Evolutionary conservation across 2,797 vertebrate species (phyloP), one percentile per base, ranked within the genome.

Genomic region (Myotis findleyi): DNA sequence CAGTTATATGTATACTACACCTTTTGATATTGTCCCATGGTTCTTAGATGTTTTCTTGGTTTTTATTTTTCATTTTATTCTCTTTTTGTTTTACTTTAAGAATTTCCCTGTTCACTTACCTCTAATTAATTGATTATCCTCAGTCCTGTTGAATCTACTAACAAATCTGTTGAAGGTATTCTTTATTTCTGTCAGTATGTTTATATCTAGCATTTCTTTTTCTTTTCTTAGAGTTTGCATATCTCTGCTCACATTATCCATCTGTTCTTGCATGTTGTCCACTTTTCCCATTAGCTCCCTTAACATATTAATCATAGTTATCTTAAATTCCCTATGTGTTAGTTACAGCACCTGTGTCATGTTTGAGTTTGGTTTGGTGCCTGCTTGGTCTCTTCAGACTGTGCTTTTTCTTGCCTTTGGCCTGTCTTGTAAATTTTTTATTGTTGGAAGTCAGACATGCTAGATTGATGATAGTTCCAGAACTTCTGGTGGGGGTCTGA

Each of bases 1-100:
- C 81, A 47, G 0, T 47, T 57, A 47, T 3, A 25, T 0, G 6
- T 14, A 13, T 17, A 30, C 4, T 47, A 7, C 2, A 47, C 38
- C 13, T 41, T 75, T 30, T 1, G 6, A 23, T 33, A 33, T 36
- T 47, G 57, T 49, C 1, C 11, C 18, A 1, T 2, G 11, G n/a
- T 38, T 51, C 72, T 16, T 27, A 21, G 27, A 47, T 36, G 30
- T 55, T 44, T 72, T 91, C 36, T 80, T 59, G 5, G 36, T n/a
- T 30, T 38, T 68, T 8, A 14, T 11, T 27, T 30, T 68, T 47
- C 16, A 27, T 30, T 38, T 68, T 8, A 16, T 12, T 20, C 21
- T 68, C 47, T 49, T 23, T 36, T 57, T 57, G 23, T n/a, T 64
- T 77, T 33, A 59, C 23, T 23, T 80, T 57, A 55, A 75, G 59